phyloP scores from a whole-genome alignment of 2,888 invertebrate species.

The Eupithecia abbreviata region DNA sequence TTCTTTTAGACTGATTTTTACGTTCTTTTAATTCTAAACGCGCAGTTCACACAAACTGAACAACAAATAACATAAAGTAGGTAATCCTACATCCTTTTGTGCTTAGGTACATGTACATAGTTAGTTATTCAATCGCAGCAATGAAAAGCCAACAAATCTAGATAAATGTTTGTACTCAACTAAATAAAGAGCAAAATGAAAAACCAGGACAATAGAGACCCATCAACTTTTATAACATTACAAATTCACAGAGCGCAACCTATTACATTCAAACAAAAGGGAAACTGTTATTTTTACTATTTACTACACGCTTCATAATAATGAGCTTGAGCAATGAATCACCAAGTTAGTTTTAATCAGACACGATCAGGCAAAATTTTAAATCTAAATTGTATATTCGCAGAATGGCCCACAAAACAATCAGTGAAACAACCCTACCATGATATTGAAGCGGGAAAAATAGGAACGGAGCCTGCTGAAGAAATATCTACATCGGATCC shows the following conservation, averaged over 20 bases:
- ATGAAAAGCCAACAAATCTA: conserved; percentile 18
- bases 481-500: conserved; percentile 43
- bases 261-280: conserved; percentile 41
- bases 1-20: background rate
- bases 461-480: conserved; percentile 43
- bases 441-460: conserved; percentile 40
- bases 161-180: conserved; percentile 15
- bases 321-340: conserved; percentile 36
- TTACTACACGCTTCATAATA: conserved; percentile 34
- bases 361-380: conserved; percentile 24
- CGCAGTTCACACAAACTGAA: background rate
- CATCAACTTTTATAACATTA: conserved; percentile 41
- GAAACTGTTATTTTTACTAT: conserved; percentile 39
- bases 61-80: background rate
- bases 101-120: background rate
- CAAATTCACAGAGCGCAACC: conserved; percentile 42
- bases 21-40: background rate
- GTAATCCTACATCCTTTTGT: background rate
- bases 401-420: conserved; percentile 70
- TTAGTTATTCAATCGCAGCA: background rate
- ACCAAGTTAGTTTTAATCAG: conserved; percentile 37
- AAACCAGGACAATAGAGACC: conserved; percentile 34
- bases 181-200: conserved; percentile 23
- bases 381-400: conserved; percentile 34
- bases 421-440: conserved; percentile 70